A percentile compares a stretch with the other conserved stretches of the same genome.
These are phyloP conservation scores for Lutraria lutraria DNA, from an alignment of 2,888 invertebrate genomes.

Conservation along the genomic window DNA sequence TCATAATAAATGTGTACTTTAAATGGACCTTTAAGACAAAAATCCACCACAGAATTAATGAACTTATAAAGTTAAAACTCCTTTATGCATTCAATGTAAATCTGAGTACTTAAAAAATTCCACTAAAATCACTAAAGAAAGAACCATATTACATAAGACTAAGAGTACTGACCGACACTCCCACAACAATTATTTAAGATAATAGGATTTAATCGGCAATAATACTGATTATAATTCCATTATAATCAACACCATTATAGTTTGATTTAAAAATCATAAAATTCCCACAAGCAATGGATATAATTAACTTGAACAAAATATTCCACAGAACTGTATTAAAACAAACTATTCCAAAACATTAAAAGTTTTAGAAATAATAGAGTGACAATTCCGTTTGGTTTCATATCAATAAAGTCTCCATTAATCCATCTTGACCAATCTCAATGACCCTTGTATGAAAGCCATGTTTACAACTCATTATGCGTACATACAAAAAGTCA, in stretches of 20 bases:
- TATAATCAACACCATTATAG: not conserved
- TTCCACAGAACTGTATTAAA: not conserved
- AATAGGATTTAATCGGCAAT: conserved; percentile 1
- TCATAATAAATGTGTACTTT: not conserved
- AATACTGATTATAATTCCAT: not conserved
- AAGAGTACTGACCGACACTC: not conserved
- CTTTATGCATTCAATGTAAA: not conserved
- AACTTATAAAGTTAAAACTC: not conserved
- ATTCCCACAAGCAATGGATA: not conserved
- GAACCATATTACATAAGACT: not conserved
- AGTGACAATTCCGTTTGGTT: not conserved
- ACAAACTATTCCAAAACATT: not conserved
- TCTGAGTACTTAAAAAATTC: not conserved
- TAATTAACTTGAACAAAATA: not conserved
- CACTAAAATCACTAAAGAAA: not conserved
- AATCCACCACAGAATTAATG: not conserved
- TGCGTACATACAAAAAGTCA: conserved; percentile 41
- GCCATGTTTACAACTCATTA: conserved; percentile 55
- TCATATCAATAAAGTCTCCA: not conserved
- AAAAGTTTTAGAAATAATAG: not conserved
- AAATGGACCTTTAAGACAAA: not conserved
- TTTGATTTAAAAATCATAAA: not conserved
- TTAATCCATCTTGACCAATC: conserved; percentile 25
- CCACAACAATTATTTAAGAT: conserved; percentile 3
- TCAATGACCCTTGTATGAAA: conserved; percentile 27